Evolutionary conservation across 30 jellyfish, hydroid and myxozoan genomes (phyloP), one percentile per base, ranked within the genome.

Genomic region (Pseudorhiza aurosa): DNA sequence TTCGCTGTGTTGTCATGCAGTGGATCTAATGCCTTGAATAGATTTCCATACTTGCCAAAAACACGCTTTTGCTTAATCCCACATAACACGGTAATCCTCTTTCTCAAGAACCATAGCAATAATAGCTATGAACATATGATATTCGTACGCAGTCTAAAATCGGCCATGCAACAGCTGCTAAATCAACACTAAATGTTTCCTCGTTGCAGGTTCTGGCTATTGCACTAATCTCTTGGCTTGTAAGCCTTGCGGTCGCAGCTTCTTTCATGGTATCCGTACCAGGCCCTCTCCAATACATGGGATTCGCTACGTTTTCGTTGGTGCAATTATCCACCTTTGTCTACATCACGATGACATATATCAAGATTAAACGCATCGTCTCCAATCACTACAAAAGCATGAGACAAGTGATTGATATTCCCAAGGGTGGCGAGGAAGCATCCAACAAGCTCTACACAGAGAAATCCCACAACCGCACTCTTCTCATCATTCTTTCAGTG

Each of bases 271-370:
- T 79, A 37, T 29, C 74, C 22, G 62, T 25, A 15, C 69, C 58
- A 2, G 82, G 73, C 25, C 69, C 85, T 58, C 27, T 64, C 32
- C 62, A 62, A 30, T 79, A 33, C 33, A 51, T 62, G 25, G 93
- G 93, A 65, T 53, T 81, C 49, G 85, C 79, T 26, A 81, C 93
- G 17, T 81, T 81, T 47, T 65, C 85, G 9, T 4, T 10, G 9
- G 42, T 56, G 17, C 85, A 65, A 44, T 47, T 81, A 26, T 32
- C 37, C 29, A 45, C 83, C 39, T 81, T 81, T 57, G 59, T 81
- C 32, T 65, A 59, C 64, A 81, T 81, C 40, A 26, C 63, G 2
- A 14, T 12, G 69, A 67, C 73, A 26, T 81, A 81, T 69, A 9
- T 43, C 36, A 42, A 65, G 35, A 81, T 81, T 15, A 50, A 68